Evolutionary conservation across 1,140 invertebrate genomes (phyloP), one percentile per base, ranked within the genome.

Genomic region (Drosophila pruinosa): DNA sequence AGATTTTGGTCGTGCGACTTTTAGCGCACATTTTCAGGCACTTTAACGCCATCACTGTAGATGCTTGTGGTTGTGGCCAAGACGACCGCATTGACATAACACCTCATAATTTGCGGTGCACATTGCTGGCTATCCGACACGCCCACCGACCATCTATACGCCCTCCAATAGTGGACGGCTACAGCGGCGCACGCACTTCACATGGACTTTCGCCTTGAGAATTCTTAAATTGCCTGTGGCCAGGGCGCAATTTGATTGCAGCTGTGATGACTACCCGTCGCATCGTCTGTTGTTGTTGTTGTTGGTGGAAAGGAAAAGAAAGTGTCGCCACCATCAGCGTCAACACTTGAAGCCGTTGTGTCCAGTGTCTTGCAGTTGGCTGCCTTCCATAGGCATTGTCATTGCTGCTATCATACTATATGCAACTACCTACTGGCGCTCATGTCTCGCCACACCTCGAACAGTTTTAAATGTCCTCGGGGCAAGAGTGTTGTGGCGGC

Each of bases 81-180:
- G 67, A 34, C 59, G 72, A 50, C 41, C 59, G 71, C 82, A 86
- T 86, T 86, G 82, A 86, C 82, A 86, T 86, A 86, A 86, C 82
- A 86, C 82, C 82, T 86, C 82, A 86, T 86, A 86, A 86, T 86
- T 86, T 86, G 82, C 82, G 65, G 45, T 82, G 62, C 74, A 86
- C 73, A 75, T 61, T 85, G 80, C 75, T 72, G 80, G 64, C 77
- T 26, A 22, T 28, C 10, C 36, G 68, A 24, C 68, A 71, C 68
- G 61, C 68, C 68, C 52, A 41, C 43, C 28, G 15, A 19, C 41
- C 59, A 53, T 71, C 39, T 58, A 31, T 82, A 86, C 81, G 82
- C 79, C 81, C 65, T 47, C 47, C 57, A 67, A 21, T 14, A 31
- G 38, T 7, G 5, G 10, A 15, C 7, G 5, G n/a, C 45, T 34